Evolutionary conservation across 2,113 vertebrate species (phyloP).

Genomic region (Campylomormyrus tamandua): DNA sequence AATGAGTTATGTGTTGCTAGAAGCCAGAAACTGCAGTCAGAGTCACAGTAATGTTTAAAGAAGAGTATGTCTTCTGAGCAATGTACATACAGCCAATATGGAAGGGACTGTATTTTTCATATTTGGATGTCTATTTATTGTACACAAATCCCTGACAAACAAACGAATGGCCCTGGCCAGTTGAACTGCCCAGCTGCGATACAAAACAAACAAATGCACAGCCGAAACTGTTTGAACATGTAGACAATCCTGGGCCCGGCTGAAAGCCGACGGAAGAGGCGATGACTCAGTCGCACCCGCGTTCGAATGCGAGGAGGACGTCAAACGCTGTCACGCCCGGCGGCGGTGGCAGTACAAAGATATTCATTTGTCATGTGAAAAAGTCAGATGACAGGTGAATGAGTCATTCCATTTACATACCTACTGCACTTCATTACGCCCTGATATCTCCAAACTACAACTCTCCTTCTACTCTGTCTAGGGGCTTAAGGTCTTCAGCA

Average conservation of each 20-base stretch:
- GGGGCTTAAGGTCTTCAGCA: not conserved
- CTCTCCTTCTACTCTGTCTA: not conserved
- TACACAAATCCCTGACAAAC: not conserved
- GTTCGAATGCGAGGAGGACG: not conserved
- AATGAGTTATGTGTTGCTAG: not conserved
- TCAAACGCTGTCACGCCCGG: not conserved
- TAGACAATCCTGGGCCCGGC: not conserved
- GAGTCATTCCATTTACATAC: not conserved
- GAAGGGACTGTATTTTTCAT: not conserved
- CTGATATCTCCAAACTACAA: not conserved
- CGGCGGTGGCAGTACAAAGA: not conserved
- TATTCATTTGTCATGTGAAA: not conserved
- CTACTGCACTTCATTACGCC: not conserved
- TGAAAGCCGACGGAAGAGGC: not conserved
- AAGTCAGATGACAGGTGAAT: not conserved
- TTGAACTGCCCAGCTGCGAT: not conserved
- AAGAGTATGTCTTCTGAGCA: not conserved
- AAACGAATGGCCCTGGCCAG: not conserved
- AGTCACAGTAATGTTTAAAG: not conserved
- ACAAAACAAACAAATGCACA: not conserved
- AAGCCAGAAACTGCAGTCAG: not conserved
- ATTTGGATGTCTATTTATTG: not conserved
- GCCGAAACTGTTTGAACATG: not conserved
- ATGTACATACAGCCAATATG: not conserved
- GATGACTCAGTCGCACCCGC: not conserved